Evolutionary conservation across 2,888 invertebrate species (phyloP).

Genomic region (Torymus aiolomorphi): DNA sequence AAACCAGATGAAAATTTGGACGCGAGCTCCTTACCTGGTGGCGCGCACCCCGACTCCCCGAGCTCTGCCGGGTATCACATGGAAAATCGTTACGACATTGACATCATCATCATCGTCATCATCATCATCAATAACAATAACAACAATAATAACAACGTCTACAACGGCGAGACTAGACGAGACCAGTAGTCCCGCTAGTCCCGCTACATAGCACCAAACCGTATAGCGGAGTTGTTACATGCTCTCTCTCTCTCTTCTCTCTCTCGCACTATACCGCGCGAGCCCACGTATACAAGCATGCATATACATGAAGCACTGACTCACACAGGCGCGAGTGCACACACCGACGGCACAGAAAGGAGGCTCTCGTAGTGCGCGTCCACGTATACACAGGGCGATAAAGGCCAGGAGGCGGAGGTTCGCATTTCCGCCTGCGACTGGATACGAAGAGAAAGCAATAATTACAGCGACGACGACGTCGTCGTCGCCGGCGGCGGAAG

Average conservation of each 20-base stretch:
- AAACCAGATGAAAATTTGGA: neutral
- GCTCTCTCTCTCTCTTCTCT: slow-evolving; percentile 11
- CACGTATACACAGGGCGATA: slow-evolving; percentile 38
- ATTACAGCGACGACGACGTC: neutral
- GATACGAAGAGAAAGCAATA: no score
- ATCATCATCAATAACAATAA: neutral
- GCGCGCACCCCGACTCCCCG: neutral
- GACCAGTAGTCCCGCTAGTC: slow-evolving; percentile 5
- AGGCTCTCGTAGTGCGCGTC: slow-evolving; percentile 11
- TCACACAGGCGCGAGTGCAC: neutral
- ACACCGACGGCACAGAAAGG: no score
- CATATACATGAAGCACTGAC: neutral
- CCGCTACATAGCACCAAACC: neutral
- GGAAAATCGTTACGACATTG: slow-evolving; percentile 5
- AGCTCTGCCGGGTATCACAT: slow-evolving; percentile 3
- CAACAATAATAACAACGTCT: neutral
- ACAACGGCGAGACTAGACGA: neutral
- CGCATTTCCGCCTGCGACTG: no score
- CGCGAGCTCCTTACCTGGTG: slow-evolving; percentile 29
- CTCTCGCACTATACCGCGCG: slow-evolving; percentile 21
- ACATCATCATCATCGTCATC: neutral
- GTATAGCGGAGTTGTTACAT: slow-evolving; percentile 28
- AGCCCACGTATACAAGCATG: neutral
- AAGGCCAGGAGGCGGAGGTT: no score
- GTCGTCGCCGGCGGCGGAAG: neutral